Conservation (phyloP, 92 coral and sea anemone species). For the Phenganax subtilis region DNA sequence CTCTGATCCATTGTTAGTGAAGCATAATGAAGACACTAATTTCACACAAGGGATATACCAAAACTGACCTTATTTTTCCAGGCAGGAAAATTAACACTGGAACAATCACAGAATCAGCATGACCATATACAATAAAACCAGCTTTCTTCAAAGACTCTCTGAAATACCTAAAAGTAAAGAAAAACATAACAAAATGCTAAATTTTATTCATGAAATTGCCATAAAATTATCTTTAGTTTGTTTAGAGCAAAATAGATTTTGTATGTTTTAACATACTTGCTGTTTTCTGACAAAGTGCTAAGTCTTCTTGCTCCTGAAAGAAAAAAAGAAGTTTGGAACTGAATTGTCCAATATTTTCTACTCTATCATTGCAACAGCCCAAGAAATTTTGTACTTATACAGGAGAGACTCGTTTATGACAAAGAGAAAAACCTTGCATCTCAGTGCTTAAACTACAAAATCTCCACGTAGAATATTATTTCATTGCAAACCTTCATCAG, state of each 20-base stretch:
- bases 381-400: background rate
- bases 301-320: slow-evolving; percentile 26
- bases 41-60: background rate
- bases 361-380: background rate
- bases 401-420: no score
- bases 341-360: background rate
- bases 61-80: slow-evolving; percentile 82
- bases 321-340: background rate
- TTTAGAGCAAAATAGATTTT: background rate
- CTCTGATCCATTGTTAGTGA: background rate
- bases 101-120: slow-evolving; percentile 88
- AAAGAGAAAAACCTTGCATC: no score
- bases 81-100: slow-evolving; percentile 85
- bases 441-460: background rate
- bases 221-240: background rate
- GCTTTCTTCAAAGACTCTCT: slow-evolving; percentile 74
- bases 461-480: background rate
- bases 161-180: slow-evolving; percentile 60
- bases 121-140: slow-evolving; percentile 97
- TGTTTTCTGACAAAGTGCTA: slow-evolving; percentile 35
- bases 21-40: background rate
- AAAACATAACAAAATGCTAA: background rate
- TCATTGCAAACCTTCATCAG: slow-evolving; percentile 60
- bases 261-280: slow-evolving; percentile 24
- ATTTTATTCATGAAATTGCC: background rate